phyloP scores from a whole-genome alignment of 2,888 invertebrate species.

The Pristionchus japonicus region DNA sequence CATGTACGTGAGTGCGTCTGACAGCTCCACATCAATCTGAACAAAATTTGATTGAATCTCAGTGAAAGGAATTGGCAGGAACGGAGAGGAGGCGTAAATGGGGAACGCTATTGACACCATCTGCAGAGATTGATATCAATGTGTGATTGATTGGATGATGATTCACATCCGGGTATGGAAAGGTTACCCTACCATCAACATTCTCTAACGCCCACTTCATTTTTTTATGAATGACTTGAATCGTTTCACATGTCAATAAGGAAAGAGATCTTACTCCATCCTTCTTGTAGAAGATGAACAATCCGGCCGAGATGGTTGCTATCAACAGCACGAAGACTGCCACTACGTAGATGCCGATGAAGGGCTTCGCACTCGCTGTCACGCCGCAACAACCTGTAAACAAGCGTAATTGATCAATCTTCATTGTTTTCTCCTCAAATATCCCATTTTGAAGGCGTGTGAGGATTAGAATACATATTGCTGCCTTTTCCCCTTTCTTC shows the following conservation, averaged over 20 bases:
- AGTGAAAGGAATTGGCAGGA: no score
- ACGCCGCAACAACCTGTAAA: slow-evolving; percentile 73
- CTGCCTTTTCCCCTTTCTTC: no score
- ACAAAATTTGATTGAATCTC: no score
- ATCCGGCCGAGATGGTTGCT: slow-evolving; percentile 66
- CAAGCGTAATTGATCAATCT: neutral
- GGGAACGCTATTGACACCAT: no score
- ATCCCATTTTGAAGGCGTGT: no score
- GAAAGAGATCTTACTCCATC: slow-evolving; percentile 63
- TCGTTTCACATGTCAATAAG: no score
- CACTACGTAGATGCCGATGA: slow-evolving; percentile 66
- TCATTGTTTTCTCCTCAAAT: neutral
- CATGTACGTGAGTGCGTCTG: slow-evolving; percentile 74
- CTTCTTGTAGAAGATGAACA: slow-evolving; percentile 70
- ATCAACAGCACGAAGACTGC: slow-evolving; percentile 68
- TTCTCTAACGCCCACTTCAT: no score
- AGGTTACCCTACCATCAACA: no score
- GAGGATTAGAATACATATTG: no score
- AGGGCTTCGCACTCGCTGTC: slow-evolving; percentile 58
- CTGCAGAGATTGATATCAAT: no score
- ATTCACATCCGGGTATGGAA: neutral
- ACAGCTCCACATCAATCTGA: slow-evolving; percentile 74
- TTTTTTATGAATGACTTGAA: no score
- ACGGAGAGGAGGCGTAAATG: no score
- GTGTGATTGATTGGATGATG: neutral